Base-by-base conservation (phyloP, 2,888 invertebrate genomes). In the Metellina segmentata region DNA sequence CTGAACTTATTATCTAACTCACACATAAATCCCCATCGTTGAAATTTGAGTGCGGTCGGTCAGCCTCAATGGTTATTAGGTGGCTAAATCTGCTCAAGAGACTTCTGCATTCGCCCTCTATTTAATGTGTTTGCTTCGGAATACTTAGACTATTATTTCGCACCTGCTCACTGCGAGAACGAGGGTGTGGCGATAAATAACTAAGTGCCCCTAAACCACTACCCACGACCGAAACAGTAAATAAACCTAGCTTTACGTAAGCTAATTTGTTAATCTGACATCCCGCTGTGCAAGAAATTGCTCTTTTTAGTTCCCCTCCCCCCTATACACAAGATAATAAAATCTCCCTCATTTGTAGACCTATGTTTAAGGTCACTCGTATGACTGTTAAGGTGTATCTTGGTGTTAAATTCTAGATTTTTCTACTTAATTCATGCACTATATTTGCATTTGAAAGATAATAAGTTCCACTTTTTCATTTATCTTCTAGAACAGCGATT, bases 41-140 rank as follows among this genome's bases (percentile, higher is more conserved):
- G 48, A 7, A 87, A 61, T n/a, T 87, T 71, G 34, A 13, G 52
- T 6, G 20, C 34, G 70, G 49, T 20, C 52, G 20, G 11, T 9
- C 16, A 16, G 49, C 61, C 6, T 34, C 11, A 79, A 53, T 87
- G 19, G 70, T 87, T 87, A 87, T 79, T 71, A 34, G 71, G 79
- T 87, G 87, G 51, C 72, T 81, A 88, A 88, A 81, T 88, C 87
- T 74, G 19, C 71, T 88, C 61, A 61, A 81, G 72, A 72, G 34
- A 81, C 72, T 34, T 34, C n/a, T 53, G 72, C 53, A 16, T 88
- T 81, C 52, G 72, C 72, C 52, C 86, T 70, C 69, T 79, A 52
- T 69, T 79, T 87, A 70, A 88, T 19, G 72, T 48, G 48, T 88
- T 81, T 81, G 48, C 34, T 19, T 72, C 20, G 48, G 8, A 52